Evolutionary conservation across 2,888 invertebrate genomes (phyloP), one percentile per base, ranked within the genome.

Genomic region (Caenorhabditis sulstoni): DNA sequence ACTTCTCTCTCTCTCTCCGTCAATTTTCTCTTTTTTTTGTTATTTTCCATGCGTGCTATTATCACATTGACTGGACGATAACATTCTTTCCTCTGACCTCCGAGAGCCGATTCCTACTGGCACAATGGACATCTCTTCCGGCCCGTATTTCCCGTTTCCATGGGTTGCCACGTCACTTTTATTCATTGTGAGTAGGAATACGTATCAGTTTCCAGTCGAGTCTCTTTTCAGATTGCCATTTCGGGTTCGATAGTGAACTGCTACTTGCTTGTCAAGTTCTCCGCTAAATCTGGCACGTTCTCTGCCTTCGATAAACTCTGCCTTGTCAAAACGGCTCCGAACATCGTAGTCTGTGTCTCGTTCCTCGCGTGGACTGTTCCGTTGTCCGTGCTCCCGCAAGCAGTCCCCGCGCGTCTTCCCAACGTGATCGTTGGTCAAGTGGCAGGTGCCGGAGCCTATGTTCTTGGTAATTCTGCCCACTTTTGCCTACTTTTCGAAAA

Each of bases 291-390:
- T 7, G 64, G 71, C 0, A 18, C 12, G n/a, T 65, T 29, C 44
- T 58, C 58, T 1, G 44, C 58, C 1, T 73, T 73, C 45, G 58
- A 64, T n/a, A 73, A 73, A 22, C 52, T 73, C 1, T 73, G 73
- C 14, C 44, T 73, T 9, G 50, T 50, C 16, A 73, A 73, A 52
- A 73, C 73, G 0, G n/a, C 65, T 0, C 73, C 73, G 4, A 73
- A 73, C 52, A 59, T 73, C n/a, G 65, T 65, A 9, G 58, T 65
- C 18, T 58, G 65, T 18, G 9, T 58, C 5, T 64, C 64, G 9
- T 73, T 73, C 29, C 52, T 73, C 8, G 50, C 65, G 14, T 73
- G 73, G 73, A 65, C 52, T 1, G 52, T 65, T 7, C 73, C 73
- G 5, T 23, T 58, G 18, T 73, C 64, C 11, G 18, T 73, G 11